phyloP scores from a whole-genome alignment of 1,140 invertebrate species.

The Aphis gossypii region DNA sequence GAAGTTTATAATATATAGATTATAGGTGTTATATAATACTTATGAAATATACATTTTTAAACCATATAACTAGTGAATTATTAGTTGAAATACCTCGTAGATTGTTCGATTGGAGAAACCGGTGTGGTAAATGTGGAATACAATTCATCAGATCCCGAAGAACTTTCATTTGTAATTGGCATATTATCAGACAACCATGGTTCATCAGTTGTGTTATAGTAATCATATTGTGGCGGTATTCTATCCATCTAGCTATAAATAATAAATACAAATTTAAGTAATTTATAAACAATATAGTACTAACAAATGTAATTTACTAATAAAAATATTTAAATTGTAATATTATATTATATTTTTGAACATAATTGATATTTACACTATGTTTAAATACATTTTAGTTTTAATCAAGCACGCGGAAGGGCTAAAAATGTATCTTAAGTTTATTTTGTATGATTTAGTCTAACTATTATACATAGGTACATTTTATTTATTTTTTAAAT shows the following conservation, averaged over 20 bases:
- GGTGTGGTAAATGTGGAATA: slow-evolving; percentile 41
- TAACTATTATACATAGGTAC: background rate
- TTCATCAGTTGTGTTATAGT: background rate
- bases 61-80: background rate
- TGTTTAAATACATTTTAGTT: background rate
- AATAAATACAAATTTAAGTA: background rate
- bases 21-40: background rate
- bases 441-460: background rate
- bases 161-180: slow-evolving; percentile 40
- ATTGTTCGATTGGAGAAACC: background rate
- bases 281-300: background rate
- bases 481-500: background rate
- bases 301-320: background rate
- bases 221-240: slow-evolving; percentile 48
- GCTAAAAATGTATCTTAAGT: background rate
- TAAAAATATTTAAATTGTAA: background rate
- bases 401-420: background rate
- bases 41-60: background rate
- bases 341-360: background rate
- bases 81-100: background rate
- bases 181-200: slow-evolving; percentile 36
- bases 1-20: too few species aligned
- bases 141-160: slow-evolving; percentile 25
- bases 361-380: background rate
- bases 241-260: slow-evolving; percentile 32